Conservation (phyloP, 2,113 vertebrate species). For the Sphyrna mokarran region DNA sequence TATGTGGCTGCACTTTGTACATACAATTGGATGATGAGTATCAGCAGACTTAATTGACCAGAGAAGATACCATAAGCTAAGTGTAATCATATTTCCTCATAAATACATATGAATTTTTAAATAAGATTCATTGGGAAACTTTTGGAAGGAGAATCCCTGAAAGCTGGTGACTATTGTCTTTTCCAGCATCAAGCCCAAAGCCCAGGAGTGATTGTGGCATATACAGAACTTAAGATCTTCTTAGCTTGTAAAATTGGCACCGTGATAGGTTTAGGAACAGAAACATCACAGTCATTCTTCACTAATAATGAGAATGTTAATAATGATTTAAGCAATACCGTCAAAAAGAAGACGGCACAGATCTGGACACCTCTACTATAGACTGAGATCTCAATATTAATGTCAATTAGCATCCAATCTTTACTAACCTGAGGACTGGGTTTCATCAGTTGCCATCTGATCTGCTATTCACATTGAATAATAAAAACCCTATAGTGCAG, state of each 20-base stretch:
- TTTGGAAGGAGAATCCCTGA: not conserved
- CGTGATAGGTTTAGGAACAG: not conserved
- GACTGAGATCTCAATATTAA: not conserved
- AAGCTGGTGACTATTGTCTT: not conserved
- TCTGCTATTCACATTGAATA: not conserved
- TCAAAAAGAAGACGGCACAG: not conserved
- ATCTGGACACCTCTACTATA: not conserved
- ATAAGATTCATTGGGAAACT: not conserved
- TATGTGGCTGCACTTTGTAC: not conserved
- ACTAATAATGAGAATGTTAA: not conserved
- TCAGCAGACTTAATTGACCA: not conserved
- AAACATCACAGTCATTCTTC: not conserved
- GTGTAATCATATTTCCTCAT: not conserved
- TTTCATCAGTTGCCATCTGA: not conserved
- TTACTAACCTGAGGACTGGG: not conserved
- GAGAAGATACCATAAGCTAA: not conserved
- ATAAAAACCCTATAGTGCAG: no score
- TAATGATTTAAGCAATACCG: not conserved
- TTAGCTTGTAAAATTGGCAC: not conserved
- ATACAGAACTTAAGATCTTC: not conserved
- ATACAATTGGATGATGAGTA: not conserved
- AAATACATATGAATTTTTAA: not conserved
- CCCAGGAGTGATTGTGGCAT: not conserved
- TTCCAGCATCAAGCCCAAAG: not conserved
- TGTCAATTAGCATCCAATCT: not conserved